Conservation (phyloP, 2,113 vertebrate species). For the Thymallus thymallus region DNA sequence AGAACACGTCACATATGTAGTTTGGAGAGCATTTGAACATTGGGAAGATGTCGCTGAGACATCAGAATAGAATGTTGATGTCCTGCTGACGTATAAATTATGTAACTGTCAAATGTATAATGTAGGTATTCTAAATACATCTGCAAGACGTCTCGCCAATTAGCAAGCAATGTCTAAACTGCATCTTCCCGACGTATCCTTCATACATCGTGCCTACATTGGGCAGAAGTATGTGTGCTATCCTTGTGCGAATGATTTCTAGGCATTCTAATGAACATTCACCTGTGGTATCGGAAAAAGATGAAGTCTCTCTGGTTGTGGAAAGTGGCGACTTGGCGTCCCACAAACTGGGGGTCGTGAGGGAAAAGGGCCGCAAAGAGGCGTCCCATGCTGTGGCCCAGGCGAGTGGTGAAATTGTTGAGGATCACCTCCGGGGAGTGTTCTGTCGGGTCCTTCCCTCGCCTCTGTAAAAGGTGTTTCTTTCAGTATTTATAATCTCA, state of each 20-base stretch:
- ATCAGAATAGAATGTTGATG: too few species aligned
- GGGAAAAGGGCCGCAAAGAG: slow-evolving; percentile 94
- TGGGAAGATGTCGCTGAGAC: too few species aligned
- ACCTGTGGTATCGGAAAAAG: slow-evolving; percentile 98
- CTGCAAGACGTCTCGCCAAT: too few species aligned
- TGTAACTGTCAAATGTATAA: too few species aligned
- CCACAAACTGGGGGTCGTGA: slow-evolving; percentile 90
- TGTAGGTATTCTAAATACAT: too few species aligned
- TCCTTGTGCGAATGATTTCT: neutral
- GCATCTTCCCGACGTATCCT: too few species aligned
- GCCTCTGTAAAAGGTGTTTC: slow-evolving; percentile 70
- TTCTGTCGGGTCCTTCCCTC: slow-evolving; percentile 87
- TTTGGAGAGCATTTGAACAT: too few species aligned
- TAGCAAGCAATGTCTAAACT: too few species aligned
- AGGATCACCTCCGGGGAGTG: slow-evolving; percentile 92
- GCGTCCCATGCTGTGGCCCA: slow-evolving; percentile 90
- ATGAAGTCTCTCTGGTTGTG: slow-evolving; percentile 98
- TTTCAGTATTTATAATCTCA: neutral
- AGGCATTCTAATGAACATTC: neutral
- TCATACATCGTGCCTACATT: too few species aligned
- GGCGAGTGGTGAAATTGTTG: slow-evolving; percentile 92
- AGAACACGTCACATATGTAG: too few species aligned
- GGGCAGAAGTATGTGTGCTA: too few species aligned
- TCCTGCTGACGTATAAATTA: too few species aligned
- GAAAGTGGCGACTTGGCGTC: slow-evolving; percentile 95